Conservation (phyloP, 2,113 vertebrate genomes). For the Sigmodon hispidus region DNA sequence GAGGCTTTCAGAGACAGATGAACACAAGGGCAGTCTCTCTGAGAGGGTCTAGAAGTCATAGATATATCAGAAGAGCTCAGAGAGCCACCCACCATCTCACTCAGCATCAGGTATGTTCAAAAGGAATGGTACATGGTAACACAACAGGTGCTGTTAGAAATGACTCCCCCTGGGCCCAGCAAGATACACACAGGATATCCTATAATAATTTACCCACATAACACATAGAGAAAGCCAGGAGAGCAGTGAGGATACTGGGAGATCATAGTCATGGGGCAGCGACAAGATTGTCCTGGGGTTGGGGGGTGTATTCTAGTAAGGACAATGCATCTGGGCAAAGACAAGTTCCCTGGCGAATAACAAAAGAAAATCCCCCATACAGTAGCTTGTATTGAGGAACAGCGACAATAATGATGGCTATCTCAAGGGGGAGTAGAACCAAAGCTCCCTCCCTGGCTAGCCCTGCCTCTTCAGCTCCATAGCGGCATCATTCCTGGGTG, state of each 20-base stretch:
- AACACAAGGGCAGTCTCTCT: not conserved
- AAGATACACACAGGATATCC: not conserved
- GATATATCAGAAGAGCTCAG: not conserved
- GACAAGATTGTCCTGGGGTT: not conserved
- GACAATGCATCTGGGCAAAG: not conserved
- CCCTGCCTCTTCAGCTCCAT: not conserved
- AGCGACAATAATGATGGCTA: not conserved
- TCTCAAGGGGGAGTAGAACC: slow-evolving; percentile 1
- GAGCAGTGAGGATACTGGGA: not conserved
- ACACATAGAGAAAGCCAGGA: accelerated
- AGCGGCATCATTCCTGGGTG: not conserved
- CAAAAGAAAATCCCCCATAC: not conserved
- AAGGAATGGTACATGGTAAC: accelerated
- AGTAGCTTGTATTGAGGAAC: not conserved
- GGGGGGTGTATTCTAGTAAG: not conserved
- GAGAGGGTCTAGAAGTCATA: slow-evolving; percentile 27
- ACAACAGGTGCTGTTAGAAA: not conserved
- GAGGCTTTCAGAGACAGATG: not conserved
- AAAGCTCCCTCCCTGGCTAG: not conserved
- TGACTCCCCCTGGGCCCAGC: not conserved
- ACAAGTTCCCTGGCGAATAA: not conserved
- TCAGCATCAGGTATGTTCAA: not conserved
- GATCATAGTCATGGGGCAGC: no score
- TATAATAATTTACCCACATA: accelerated
- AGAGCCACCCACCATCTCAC: not conserved